Conservation (phyloP, 37 sponge, comb jelly and placozoan species). For the Petrosia ficiformis region DNA sequence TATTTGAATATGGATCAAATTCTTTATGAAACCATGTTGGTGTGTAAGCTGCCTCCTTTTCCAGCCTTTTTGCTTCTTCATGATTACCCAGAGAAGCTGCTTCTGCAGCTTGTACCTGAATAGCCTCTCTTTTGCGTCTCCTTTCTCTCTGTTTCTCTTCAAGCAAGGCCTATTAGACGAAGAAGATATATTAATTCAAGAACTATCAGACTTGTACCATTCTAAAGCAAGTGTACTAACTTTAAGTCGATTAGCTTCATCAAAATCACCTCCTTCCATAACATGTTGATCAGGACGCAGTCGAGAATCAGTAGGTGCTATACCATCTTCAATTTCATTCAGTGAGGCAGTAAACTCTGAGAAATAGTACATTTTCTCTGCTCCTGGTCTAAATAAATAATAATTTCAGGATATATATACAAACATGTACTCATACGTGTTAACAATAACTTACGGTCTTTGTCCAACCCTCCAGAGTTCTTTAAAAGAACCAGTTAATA, state of each 20-base stretch:
- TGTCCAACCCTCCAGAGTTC: conserved; percentile 37
- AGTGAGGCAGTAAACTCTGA: conserved; percentile 67
- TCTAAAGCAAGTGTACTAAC: conserved; percentile 16
- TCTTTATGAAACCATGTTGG: conserved; percentile 87
- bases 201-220: neutral
- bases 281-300: conserved; percentile 85
- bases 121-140: conserved; percentile 83
- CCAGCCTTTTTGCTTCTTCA: conserved; percentile 52
- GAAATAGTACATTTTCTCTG: conserved; percentile 83
- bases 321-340: conserved; percentile 89
- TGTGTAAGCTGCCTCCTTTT: conserved; percentile 60
- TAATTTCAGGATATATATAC: neutral
- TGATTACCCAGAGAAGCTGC: conserved; percentile 65
- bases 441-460: conserved; percentile 41
- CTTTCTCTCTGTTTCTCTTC: conserved; percentile 95
- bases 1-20: conserved; percentile 67
- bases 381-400: conserved; percentile 43
- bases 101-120: conserved; percentile 59
- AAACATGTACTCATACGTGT: neutral
- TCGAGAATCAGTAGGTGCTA: conserved; percentile 90
- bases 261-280: conserved; percentile 89
- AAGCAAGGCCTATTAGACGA: conserved; percentile 41
- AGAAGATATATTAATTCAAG: neutral
- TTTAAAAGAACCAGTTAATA: conserved; percentile 28
- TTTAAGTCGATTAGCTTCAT: conserved; percentile 75